These are phyloP conservation scores for Tuberolachnus salignus DNA, from an alignment of 2,888 invertebrate genomes.

Conservation along the genomic window DNA sequence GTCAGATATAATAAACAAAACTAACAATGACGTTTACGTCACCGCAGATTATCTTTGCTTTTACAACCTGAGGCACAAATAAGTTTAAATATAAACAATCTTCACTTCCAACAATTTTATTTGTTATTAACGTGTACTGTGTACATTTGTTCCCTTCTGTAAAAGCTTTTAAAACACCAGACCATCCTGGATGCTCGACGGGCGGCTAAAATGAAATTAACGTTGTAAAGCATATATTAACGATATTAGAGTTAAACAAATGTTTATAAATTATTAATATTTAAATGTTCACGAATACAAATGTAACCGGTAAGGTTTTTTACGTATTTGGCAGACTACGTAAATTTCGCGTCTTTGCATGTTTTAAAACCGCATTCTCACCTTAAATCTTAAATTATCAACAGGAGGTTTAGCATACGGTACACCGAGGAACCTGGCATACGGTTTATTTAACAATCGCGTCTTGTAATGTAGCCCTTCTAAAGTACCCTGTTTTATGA, in stretches of 20 bases:
- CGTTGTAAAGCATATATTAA: too few relatives aligned
- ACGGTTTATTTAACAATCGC: conserved; percentile 50
- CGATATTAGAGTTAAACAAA: too few relatives aligned
- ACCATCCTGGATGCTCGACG: conserved; percentile 55
- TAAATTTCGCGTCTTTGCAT: too few relatives aligned
- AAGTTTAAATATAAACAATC: conserved; percentile 57
- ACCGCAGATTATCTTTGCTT: neutral
- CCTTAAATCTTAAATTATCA: conserved; percentile 58
- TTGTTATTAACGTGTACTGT: conserved; percentile 42
- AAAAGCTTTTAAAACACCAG: conserved; percentile 56
- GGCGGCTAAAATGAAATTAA: conserved; percentile 54
- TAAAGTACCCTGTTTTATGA: conserved; percentile 53
- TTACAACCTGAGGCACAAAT: conserved; percentile 50
- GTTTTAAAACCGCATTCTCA: conserved; percentile 23
- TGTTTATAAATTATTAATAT: too few relatives aligned
- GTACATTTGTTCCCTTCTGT: conserved; percentile 45
- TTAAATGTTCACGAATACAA: too few relatives aligned
- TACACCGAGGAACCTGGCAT: conserved; percentile 58
- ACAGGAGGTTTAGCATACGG: conserved; percentile 58
- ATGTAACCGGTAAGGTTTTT: too few relatives aligned
- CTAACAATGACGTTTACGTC: neutral
- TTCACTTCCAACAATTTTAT: conserved; percentile 49
- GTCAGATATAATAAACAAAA: neutral
- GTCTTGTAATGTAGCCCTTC: conserved; percentile 50
- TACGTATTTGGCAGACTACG: too few relatives aligned